Evolutionary conservation across 1,140 invertebrate species (phyloP).

Genomic region (Bursaphelenchus mucronatus): DNA sequence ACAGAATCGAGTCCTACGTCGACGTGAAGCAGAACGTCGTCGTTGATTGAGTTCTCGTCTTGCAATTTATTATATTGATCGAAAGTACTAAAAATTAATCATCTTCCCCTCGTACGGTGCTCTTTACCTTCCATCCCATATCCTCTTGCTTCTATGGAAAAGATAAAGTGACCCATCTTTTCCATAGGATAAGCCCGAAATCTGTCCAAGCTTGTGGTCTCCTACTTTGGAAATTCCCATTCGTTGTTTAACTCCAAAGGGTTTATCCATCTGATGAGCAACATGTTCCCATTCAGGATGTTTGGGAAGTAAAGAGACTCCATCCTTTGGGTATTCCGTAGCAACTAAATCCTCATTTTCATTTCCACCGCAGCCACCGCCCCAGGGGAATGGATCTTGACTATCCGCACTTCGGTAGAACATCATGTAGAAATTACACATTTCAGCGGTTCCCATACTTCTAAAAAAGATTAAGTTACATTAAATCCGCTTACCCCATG

Average conservation of each 20-base stretch:
- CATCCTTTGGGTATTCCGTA: conserved; percentile 53
- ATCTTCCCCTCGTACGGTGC: conserved; percentile 1
- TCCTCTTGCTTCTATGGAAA: conserved; percentile 75
- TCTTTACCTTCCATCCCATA: conserved; percentile 68
- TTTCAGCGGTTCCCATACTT: conserved; percentile 55
- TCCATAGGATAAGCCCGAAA: conserved; percentile 55
- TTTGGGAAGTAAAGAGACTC: conserved; percentile 45
- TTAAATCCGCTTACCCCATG: conserved; percentile 48
- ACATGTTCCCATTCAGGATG: conserved; percentile 57
- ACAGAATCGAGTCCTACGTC: conserved; percentile 14
- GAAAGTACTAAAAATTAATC: conserved; percentile 66
- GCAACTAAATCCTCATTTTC: conserved; percentile 22
- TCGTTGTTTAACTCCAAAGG: conserved; percentile 55
- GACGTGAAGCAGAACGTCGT: conserved; percentile 69
- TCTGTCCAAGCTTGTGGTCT: conserved; percentile 45
- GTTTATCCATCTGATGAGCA: conserved; percentile 50
- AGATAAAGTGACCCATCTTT: conserved; percentile 71
- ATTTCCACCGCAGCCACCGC: conserved; percentile 44
- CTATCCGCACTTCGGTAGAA: conserved; percentile 52
- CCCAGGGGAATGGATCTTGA: conserved; percentile 56
- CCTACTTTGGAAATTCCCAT: conserved; percentile 36
- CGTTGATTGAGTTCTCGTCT: conserved; percentile 69
- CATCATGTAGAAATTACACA: conserved; percentile 62
- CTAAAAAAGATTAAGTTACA: conserved; percentile 34
- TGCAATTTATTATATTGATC: conserved; percentile 67